Evolutionary conservation across 2,797 vertebrate species (phyloP).

Genomic region (Tangara arthus): DNA sequence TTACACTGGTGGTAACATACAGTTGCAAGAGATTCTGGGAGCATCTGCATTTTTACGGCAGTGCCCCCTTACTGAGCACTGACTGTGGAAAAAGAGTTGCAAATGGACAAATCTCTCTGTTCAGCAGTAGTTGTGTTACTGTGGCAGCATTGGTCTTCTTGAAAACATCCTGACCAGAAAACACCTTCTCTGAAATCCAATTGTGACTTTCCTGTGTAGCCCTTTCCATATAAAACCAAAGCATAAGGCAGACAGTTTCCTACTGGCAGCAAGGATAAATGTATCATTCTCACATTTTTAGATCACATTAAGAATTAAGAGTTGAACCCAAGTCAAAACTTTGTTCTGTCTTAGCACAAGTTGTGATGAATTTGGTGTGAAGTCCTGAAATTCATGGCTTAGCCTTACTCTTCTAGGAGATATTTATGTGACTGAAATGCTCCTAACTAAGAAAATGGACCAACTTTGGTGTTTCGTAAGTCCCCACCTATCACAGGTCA

Average conservation of each 20-base stretch:
- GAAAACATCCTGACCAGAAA: background rate
- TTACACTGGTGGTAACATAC: background rate
- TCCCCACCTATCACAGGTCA: background rate
- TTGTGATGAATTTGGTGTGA: background rate
- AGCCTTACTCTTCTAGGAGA: background rate
- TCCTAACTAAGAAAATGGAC: background rate
- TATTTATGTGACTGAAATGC: background rate
- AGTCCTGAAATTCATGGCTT: background rate
- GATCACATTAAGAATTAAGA: background rate
- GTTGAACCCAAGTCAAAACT: background rate
- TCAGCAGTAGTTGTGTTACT: background rate
- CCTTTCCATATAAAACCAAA: background rate
- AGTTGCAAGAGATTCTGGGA: background rate
- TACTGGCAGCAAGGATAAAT: background rate
- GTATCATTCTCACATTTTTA: background rate
- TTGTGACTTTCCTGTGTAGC: background rate
- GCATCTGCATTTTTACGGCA: fast-evolving
- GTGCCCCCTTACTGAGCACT: background rate
- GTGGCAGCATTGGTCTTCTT: background rate
- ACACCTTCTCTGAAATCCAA: background rate
- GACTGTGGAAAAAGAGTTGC: background rate
- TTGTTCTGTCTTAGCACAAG: background rate
- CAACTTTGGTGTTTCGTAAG: background rate
- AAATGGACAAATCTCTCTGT: background rate
- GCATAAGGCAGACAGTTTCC: background rate